Base-by-base conservation (phyloP, 2,113 vertebrate species). In the Gymnogyps californianus region DNA sequence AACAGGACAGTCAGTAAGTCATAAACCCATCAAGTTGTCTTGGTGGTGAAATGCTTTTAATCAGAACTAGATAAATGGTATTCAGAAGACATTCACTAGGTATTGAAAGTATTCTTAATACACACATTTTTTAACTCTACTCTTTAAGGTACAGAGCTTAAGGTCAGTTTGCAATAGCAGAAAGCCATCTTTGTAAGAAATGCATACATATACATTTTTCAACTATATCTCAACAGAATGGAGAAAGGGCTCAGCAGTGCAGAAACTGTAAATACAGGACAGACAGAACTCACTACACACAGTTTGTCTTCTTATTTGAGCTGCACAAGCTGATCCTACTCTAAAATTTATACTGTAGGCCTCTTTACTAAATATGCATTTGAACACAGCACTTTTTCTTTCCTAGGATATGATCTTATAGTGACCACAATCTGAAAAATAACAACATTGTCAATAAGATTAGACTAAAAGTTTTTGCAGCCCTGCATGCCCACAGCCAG, bases 51-150 rank as follows among this genome's bases (percentile, higher is more conserved):
- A 78, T 75, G 72, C 69, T 95, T 96, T 94, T 97, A 88, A 86
- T 90, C 79, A 90, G 83, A 96, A 82, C 59, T 75, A 95, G 89
- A 93, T 89, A 89, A 97, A 97, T 91, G 74, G 57, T 92, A 46
- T 82, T 85, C 46, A 25, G 49, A 91, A 94, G 49, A 89, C 42
- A 58, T 13, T 26, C 28, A 72, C 52, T 82, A n/a, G 65, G 54
- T 70, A 69, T 64, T 95, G 89, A 54, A 96, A 92, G 36, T 42
- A 69, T 62, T 31, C 49, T 79, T 72, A 93, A 82, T 87, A 40
- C 10, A 91, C 21, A 66, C 2, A 15, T 31, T 42, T 92, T 86
- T 92, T 31, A 83, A 65, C 31, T 61, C 44, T 47, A 11, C 5
- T 89, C 51, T 78, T 91, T 31, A 51, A 76, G 26, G 40, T 81